A percentile compares a stretch with the other conserved stretches of the same genome.
Conservation (phyloP, 2,888 invertebrate species). For the Marronus borbonicus region DNA sequence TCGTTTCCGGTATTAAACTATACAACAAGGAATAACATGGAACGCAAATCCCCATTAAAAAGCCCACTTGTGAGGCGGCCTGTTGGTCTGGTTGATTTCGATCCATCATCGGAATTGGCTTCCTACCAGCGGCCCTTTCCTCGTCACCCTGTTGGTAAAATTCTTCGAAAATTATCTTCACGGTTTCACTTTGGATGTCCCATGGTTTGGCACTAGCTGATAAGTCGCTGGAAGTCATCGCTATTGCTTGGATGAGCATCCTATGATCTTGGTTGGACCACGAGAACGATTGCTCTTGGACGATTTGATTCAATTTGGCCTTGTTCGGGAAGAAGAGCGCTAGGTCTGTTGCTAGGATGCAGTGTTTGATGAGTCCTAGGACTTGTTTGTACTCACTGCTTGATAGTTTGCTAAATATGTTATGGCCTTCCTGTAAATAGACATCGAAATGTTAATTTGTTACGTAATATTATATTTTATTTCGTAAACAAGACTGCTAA, state of each 20-base stretch:
- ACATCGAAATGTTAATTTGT: not conserved
- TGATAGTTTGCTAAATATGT: slow-evolving; percentile 83
- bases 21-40: slow-evolving; percentile 84
- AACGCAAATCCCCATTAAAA: slow-evolving; percentile 84
- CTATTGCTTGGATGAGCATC: slow-evolving; percentile 80
- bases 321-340: slow-evolving; percentile 87
- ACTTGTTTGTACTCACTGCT: slow-evolving; percentile 85
- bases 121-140: slow-evolving; percentile 73
- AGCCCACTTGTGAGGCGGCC: slow-evolving; percentile 86
- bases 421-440: slow-evolving; percentile 83
- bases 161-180: slow-evolving; percentile 85
- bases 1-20: slow-evolving; percentile 80
- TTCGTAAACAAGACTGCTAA: no score
- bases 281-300: slow-evolving; percentile 74
- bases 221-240: slow-evolving; percentile 89
- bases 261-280: slow-evolving; percentile 81
- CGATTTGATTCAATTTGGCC: slow-evolving; percentile 74
- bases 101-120: slow-evolving; percentile 82
- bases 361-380: slow-evolving; percentile 82
- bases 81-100: slow-evolving; percentile 81
- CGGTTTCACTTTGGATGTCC: slow-evolving; percentile 85
- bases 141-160: slow-evolving; percentile 81
- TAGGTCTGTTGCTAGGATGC: slow-evolving; percentile 89
- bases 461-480: no score
- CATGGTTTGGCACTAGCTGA: slow-evolving; percentile 90